Evolutionary conservation across 2,113 vertebrate genomes (phyloP), one percentile per base, ranked within the genome.

Genomic region (Zosterops borbonicus): DNA sequence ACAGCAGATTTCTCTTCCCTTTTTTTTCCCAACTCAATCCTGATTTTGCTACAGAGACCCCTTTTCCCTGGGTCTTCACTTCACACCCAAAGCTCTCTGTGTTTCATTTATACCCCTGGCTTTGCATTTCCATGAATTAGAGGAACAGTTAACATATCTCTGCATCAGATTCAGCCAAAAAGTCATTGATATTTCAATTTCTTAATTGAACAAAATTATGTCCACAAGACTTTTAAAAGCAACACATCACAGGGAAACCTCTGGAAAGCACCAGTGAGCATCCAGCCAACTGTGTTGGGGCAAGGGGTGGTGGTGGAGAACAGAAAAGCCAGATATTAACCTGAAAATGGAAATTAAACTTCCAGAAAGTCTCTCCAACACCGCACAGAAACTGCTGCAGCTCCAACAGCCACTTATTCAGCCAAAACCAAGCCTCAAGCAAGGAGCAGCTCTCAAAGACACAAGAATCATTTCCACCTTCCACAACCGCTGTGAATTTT

Each of bases 211-310:
- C 4, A 74, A 46, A 28, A 14, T 22, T 14, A 13, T 6, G 2
- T 7, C 55, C 39, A 29, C 11, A 28, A 59, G 9, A 29, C 37
- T 37, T 37, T 37, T 37, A 37, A 19, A 44, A 77, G 10, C 6
- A 15, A 29, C 0, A 0, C 8, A 6, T 3, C 18, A 21, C 0
- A 1, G 31, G 49, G 18, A 89, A 87, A 11, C 5, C 25, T 23
- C 29, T 13, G 33, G 39, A 77, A 80, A 91, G 19, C 20, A 16
- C 16, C 12, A 42, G 3, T 14, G 21, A 60, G 3, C 27, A 56
- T 6, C 63, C 16, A 60, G 5, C 3, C 41, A 71, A 0, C 1
- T 2, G 3, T 18, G 10, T 19, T 70, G 50, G 21, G 8, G 6
- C 11, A 64, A 16, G 9, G 7, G 17, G 6, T 33, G 19, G 9